These are phyloP conservation scores for Forbesichthys agassizii DNA, from an alignment of 2,113 vertebrate species.

Conservation along the genomic window DNA sequence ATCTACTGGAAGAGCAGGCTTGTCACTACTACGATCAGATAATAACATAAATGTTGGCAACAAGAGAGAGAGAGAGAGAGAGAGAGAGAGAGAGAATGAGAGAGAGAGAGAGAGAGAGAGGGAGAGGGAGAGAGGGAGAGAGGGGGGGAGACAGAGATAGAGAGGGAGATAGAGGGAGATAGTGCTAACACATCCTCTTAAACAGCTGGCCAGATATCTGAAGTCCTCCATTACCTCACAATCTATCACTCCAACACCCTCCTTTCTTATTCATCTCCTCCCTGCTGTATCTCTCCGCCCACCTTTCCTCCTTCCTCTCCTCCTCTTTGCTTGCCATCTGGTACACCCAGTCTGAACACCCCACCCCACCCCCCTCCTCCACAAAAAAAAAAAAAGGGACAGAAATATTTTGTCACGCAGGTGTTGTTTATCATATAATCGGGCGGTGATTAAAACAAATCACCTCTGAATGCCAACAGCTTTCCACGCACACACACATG, in stretches of 20 bases:
- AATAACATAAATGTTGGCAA: no score
- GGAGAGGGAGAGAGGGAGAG: conserved; percentile 44
- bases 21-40: conserved; percentile 54
- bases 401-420: conserved; percentile 40
- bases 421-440: conserved; percentile 49
- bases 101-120: conserved; percentile 49
- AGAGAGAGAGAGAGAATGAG: conserved; percentile 21
- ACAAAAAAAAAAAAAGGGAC: conserved; percentile 43
- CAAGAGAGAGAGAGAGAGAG: conserved; percentile 40
- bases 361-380: conserved; percentile 24
- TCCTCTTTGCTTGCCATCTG: conserved; percentile 15
- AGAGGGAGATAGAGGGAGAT: no score
- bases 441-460: conserved; percentile 17
- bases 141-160: conserved; percentile 42
- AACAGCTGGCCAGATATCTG: conserved; percentile 61
- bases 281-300: conserved; percentile 12
- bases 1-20: conserved; percentile 53
- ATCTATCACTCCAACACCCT: neutral
- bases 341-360: neutral
- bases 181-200: conserved; percentile 1
- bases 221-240: conserved; percentile 43
- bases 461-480: neutral
- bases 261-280: neutral
- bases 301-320: conserved; percentile 31
- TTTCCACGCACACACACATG: neutral